Base-by-base conservation (phyloP, 2,888 invertebrate genomes). In the Argyra leucocephala region DNA sequence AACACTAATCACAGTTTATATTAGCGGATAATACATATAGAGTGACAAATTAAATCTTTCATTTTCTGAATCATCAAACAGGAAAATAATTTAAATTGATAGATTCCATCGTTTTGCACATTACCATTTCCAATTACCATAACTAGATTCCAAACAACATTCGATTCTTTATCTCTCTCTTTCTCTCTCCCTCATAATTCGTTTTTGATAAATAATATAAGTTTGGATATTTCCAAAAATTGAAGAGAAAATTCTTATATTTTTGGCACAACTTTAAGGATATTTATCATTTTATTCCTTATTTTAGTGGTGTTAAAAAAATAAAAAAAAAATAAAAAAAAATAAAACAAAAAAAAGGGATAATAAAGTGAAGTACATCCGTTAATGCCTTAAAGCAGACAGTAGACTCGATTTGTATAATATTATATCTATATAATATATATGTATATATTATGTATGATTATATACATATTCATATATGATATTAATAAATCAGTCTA, bases 21-120 rank as follows among this genome's bases (percentile, higher is more conserved):
- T 48, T 48, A n/a, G 48, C 48, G 48, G 48, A 48, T 48, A 48
- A 48, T 48, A 48, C n/a, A 31, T n/a, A 31, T 9, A 37, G 15
- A 48, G 48, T 48, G 48, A 48, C n/a, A 48, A 48, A 48, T 48
- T 48, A 48, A 48, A 48, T 48, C 48, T 48, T 48, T 48, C 48
- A 48, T 48, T 48, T 48, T 48, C 48, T 48, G 48, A 48, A 48
- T 48, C 48, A 48, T 15, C 48, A 48, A 48, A 48, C 48, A 48
- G 48, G 48, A 48, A 48, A 48, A 48, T 48, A 48, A 18, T 26
- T 15, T 48, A 18, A 48, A 48, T 48, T 48, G 48, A 48, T 48
- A 15, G 15, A 48, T 48, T 48, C 5, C 18, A 31, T 48, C 18
- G 18, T 48, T n/a, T 48, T 10, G 10, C 10, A 31, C 31, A 31